A percentile compares a stretch with the other conserved stretches of the same genome.
Evolutionary conservation across 2,113 vertebrate species (phyloP).

Genomic region (Piliocolobus tephrosceles): DNA sequence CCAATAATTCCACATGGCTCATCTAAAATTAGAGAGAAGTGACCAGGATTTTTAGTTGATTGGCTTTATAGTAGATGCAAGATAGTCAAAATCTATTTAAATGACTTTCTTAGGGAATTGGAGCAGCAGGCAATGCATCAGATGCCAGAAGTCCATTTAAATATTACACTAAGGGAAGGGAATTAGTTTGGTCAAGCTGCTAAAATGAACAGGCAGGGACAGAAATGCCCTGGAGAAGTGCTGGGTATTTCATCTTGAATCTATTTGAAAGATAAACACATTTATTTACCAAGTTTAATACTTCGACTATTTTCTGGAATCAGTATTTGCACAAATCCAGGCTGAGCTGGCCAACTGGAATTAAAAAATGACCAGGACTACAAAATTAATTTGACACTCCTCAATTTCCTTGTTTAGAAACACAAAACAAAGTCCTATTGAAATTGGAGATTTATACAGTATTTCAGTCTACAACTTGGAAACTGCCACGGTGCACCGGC

Average conservation of each 20-base stretch:
- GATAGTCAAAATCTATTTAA: conserved; percentile 77
- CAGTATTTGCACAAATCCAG: conserved; percentile 53
- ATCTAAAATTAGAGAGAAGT: conserved; percentile 74
- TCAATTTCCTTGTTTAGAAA: conserved; percentile 67
- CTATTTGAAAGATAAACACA: conserved; percentile 77
- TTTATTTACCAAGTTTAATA: conserved; percentile 73
- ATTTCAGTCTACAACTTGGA: conserved; percentile 40
- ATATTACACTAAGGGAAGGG: conserved; percentile 70
- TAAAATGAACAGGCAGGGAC: conserved; percentile 76
- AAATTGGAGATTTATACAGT: conserved; percentile 54
- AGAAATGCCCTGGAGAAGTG: conserved; percentile 74
- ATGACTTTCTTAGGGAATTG: conserved; percentile 61
- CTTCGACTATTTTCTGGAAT: conserved; percentile 68
- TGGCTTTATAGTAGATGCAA: conserved; percentile 71
- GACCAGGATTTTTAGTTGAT: conserved; percentile 75
- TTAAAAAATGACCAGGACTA: conserved; percentile 67
- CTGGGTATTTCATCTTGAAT: conserved; percentile 77
- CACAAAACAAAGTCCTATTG: conserved; percentile 60
- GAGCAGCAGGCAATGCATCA: conserved; percentile 71
- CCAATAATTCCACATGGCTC: conserved; percentile 74
- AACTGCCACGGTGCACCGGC: not conserved
- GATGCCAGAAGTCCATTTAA: conserved; percentile 78
- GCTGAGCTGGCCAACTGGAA: conserved; percentile 61
- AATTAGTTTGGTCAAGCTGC: conserved; percentile 80
- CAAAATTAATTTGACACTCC: conserved; percentile 65